Conservation (phyloP, 2,113 vertebrate genomes). For the Oryzias curvinotus region DNA sequence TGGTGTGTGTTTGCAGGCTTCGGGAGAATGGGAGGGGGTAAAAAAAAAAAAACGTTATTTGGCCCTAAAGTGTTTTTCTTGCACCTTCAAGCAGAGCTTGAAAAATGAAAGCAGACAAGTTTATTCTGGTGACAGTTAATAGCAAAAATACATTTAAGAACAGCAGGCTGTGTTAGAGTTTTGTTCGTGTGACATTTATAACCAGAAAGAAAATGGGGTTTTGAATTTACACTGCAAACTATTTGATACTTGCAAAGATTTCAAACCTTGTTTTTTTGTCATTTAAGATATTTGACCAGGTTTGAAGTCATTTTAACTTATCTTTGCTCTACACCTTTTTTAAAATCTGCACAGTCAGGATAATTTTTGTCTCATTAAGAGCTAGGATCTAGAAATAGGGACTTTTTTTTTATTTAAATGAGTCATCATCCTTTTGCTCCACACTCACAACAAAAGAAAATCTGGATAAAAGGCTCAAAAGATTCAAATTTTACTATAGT, state of each 20-base stretch:
- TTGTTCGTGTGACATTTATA: slow-evolving; percentile 14
- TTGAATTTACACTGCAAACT: too few relatives aligned
- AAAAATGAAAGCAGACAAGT: slow-evolving; percentile 3
- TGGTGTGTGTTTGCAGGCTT: slow-evolving; percentile 7
- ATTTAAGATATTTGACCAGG: too few relatives aligned
- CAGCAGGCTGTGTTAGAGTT: background rate
- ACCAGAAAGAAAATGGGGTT: background rate
- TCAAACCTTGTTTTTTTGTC: too few relatives aligned
- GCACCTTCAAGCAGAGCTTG: slow-evolving; percentile 11
- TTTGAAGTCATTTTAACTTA: too few relatives aligned
- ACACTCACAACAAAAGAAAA: too few relatives aligned
- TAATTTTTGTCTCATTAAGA: background rate
- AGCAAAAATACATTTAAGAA: slow-evolving; percentile 14
- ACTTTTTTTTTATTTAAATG: background rate
- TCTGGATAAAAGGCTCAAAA: background rate
- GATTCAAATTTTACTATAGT: too few relatives aligned
- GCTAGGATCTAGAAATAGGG: too few relatives aligned
- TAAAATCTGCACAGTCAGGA: too few relatives aligned
- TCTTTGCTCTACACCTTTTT: too few relatives aligned
- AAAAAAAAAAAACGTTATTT: slow-evolving; percentile 2
- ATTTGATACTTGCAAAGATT: too few relatives aligned
- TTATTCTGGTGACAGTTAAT: slow-evolving; percentile 14
- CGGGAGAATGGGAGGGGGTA: background rate
- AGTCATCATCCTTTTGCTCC: background rate
- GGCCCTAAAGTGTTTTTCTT: slow-evolving; percentile 5